Evolutionary conservation across 2,888 invertebrate genomes (phyloP).

Genomic region (Beris morrisii): DNA sequence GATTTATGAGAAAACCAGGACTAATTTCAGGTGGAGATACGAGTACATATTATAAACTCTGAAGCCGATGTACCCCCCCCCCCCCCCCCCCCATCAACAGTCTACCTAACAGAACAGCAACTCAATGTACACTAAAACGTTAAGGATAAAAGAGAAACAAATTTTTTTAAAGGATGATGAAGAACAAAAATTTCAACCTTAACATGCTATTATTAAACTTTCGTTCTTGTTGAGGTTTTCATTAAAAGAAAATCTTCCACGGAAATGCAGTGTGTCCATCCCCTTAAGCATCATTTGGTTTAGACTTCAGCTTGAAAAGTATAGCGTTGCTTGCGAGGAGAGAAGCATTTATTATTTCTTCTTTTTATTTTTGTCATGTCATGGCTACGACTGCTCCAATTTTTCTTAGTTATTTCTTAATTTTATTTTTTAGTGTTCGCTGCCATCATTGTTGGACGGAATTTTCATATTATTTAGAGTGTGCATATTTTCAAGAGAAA

Average conservation of each 20-base stretch:
- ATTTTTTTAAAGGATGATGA: too few species aligned
- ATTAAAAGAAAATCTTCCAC: constrained; percentile 23
- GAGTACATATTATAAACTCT: too few species aligned
- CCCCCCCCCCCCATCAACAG: too few species aligned
- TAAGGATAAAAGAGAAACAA: neutral
- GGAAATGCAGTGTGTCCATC: constrained; percentile 6
- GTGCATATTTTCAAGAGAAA: too few species aligned
- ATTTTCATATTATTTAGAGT: too few species aligned
- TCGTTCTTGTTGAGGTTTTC: constrained; percentile 24
- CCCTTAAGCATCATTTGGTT: constrained; percentile 21
- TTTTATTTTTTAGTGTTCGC: constrained; percentile 9
- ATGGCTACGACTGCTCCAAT: constrained; percentile 9
- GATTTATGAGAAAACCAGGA: too few species aligned
- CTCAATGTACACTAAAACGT: too few species aligned
- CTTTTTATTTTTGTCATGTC: constrained; percentile 20
- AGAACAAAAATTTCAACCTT: constrained; percentile 24
- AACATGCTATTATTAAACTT: constrained; percentile 28
- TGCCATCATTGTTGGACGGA: too few species aligned
- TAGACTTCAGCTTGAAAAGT: constrained; percentile 28
- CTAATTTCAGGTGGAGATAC: too few species aligned
- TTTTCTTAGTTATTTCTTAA: constrained; percentile 24
- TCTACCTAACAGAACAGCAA: too few species aligned
- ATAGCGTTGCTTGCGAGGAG: constrained; percentile 18
- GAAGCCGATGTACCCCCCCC: too few species aligned
- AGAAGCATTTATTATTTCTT: constrained; percentile 10